Base-by-base conservation (phyloP, 2,797 vertebrate genomes). In the Danio jaintianensis region DNA sequence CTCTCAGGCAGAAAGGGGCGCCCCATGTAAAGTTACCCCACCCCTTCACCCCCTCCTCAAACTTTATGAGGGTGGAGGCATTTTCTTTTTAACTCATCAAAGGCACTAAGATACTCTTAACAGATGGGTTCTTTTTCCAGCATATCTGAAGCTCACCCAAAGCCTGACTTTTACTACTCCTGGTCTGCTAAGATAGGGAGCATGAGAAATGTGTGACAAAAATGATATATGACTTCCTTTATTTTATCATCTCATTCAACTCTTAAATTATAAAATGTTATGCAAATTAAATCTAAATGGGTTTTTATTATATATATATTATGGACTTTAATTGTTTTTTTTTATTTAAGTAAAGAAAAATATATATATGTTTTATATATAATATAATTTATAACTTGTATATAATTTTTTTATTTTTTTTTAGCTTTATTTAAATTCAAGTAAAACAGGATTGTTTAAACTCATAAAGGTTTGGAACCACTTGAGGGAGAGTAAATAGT, bases 121-220 rank as follows among this genome's bases (percentile, higher is more conserved):
- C 85, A 85, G 81, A 86, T 78, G 82, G 79, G 75, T 66, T 64
- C 58, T 42, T 67, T 80, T 78, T 56, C 50, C 81, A 67, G 71
- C 66, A 22, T 71, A 53, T 66, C 72, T 70, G 40, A 45, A 75
- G 59, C 66, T 43, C 45, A 36, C 18, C 45, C 64, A 45, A 79
- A 61, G 67, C 58, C 67, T 18, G 36, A 52, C 53, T 62, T 68
- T 71, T 61, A 74, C 36, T 67, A 13, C 7, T 47, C 11, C 56
- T 67, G 68, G 43, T 29, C 29, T 13, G 58, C 29, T 40, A 45
- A 50, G 76, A 78, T 69, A 22, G 52, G 12, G n/a, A 58, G 42
- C n/a, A 3, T 22, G 43, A 73, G 29, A 52, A 36, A 50, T 16
- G 22, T 45, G 7, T 74, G 61, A 78, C 10, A 13, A 66, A 48